Evolutionary conservation across 37 sponge, comb jelly and placozoan genomes (phyloP), one percentile per base, ranked within the genome.

Genomic region (Aphrocallistes beatrix): DNA sequence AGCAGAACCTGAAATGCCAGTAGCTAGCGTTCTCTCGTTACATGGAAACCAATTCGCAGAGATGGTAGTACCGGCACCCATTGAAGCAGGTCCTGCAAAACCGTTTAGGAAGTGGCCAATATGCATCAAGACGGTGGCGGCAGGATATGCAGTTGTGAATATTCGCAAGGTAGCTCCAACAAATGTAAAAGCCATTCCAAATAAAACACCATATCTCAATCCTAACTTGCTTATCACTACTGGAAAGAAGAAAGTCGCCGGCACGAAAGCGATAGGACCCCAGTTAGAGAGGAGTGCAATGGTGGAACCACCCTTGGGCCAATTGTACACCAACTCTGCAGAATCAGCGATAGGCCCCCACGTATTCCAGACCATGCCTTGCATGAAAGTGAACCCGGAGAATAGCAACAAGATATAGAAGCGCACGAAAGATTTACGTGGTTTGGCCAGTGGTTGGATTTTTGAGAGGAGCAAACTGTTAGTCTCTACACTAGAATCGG

Each of bases 311-410:
- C 75, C 75, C 8, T 28, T 60, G 34, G 10, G 28, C 75, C 75
- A 60, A 3, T 60, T 60, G 75, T 60, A 60, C 25, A 60, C 75
- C 3, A 60, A 25, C 21, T 60, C 75, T 25, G 75, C 75, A 60
- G 75, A 60, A 60, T 60, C 75, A 3, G 75, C 75, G 8, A 60
- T 60, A 3, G 75, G 75, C 10, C 75, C 75, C 75, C 75, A 60
- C 10, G 25, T 60, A 13, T 60, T 60, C 75, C 75, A 60, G 34
- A 60, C n/a, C 34, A 60, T 32, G 8, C 75, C 75, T 13, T 60
- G 75, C 75, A 60, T 60, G 75, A 60, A 60, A 13, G 75, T 60
- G 34, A 60, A 60, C 3, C 75, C 75, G n/a, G 28, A 60, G 21
- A 60, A 60, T 30, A 60, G 34, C 75, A 60, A 60, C 8, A 60